Conservation (phyloP, 2,888 invertebrate genomes). For the Crossocerus cetratus region DNA sequence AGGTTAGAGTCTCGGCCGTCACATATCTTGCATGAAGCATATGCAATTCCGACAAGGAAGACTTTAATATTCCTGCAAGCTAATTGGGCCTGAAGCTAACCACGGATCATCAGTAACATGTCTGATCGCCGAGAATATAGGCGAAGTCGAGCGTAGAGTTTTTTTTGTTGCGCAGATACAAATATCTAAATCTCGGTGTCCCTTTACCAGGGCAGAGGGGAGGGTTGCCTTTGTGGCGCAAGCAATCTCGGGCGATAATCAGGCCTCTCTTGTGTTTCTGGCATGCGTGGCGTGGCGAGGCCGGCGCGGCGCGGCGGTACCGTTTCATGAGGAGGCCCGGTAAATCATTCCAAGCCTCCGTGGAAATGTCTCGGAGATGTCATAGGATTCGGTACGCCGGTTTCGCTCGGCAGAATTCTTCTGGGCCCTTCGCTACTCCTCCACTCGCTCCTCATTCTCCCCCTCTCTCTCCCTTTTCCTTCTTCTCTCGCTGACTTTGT, state of each 20-base stretch:
- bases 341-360: slow-evolving; percentile 72
- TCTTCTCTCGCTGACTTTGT: slow-evolving; percentile 14
- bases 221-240: slow-evolving; percentile 63
- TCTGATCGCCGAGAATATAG: too few relatives aligned
- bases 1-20: too few relatives aligned
- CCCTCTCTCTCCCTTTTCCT: slow-evolving; percentile 32
- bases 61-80: too few relatives aligned
- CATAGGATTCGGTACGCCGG: slow-evolving; percentile 69
- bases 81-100: too few relatives aligned
- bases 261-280: slow-evolving; percentile 71
- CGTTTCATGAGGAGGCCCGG: slow-evolving; percentile 72
- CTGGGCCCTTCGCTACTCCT: slow-evolving; percentile 17
- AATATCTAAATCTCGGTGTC: slow-evolving; percentile 71
- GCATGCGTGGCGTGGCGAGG: slow-evolving; percentile 64
- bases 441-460: slow-evolving; percentile 39
- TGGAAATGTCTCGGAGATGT: slow-evolving; percentile 66
- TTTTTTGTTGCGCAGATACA: slow-evolving; percentile 68
- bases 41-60: too few relatives aligned
- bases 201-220: slow-evolving; percentile 52
- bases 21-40: too few relatives aligned
- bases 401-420: slow-evolving; percentile 61
- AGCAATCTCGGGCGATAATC: slow-evolving; percentile 75
- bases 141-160: slow-evolving; percentile 5
- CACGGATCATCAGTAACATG: too few relatives aligned
- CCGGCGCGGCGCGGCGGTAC: slow-evolving; percentile 68